Conservation (phyloP, 2,113 vertebrate genomes). For the Nasalis larvatus region DNA sequence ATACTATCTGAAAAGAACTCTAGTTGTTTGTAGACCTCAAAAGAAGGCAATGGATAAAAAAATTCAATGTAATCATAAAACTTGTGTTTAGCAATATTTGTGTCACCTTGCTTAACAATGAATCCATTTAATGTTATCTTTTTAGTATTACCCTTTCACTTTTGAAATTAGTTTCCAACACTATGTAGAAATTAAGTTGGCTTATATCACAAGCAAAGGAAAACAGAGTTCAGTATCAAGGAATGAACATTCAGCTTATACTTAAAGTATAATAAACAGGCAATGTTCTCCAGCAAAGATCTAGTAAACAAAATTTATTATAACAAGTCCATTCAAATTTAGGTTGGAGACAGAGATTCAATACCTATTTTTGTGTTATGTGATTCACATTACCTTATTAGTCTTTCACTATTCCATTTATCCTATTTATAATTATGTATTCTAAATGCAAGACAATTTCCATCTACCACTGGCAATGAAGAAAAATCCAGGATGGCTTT, state of each 20-base stretch:
- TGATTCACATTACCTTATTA: neutral
- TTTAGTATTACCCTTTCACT: neutral
- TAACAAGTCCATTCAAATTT: constrained; percentile 57
- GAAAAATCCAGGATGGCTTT: neutral
- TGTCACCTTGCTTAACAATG: neutral
- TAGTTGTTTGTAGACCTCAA: constrained; percentile 31
- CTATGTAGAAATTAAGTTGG: constrained; percentile 29
- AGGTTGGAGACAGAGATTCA: constrained; percentile 33
- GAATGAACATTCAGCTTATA: constrained; percentile 34
- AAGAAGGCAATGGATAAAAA: constrained; percentile 60
- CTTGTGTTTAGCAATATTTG: neutral
- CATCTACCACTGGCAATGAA: neutral
- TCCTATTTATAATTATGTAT: neutral
- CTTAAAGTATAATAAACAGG: constrained; percentile 35
- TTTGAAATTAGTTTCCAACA: constrained; percentile 33
- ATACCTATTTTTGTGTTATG: constrained; percentile 52
- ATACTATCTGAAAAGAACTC: constrained; percentile 36
- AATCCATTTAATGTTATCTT: neutral
- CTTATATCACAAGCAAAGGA: neutral
- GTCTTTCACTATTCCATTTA: neutral
- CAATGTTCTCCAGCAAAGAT: constrained; percentile 56
- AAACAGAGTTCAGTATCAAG: neutral
- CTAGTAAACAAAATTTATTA: constrained; percentile 67
- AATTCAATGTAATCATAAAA: constrained; percentile 18
- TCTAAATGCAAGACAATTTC: neutral